Evolutionary conservation across 2,888 invertebrate genomes (phyloP), one percentile per base, ranked within the genome.

Genomic region (Smittia aterrima): DNA sequence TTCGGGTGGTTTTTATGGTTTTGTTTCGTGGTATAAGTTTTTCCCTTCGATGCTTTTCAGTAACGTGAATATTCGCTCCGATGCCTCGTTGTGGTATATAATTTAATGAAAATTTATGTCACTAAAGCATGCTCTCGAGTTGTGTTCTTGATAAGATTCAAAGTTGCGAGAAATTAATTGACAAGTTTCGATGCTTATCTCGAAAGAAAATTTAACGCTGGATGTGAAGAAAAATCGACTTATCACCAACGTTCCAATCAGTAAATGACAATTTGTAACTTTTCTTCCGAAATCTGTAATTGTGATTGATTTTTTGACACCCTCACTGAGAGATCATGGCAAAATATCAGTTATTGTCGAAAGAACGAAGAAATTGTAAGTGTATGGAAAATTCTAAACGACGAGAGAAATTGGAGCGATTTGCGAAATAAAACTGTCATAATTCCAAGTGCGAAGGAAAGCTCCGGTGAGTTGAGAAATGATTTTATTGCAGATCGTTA

Each of bases 51-150:
- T 47, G 32, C 32, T 32, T 9, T 9, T 6, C 32, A 32, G 32
- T 9, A 32, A 32, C 32, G 32, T 32, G 32, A 32, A 32, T 32
- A 32, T 32, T 32, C 32, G 32, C 32, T 32, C 16, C 64, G 25
- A 22, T 64, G 18, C 22, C 67, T 7, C 40, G 47, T 68, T 68
- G 20, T 47, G 22, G 68, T 53, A 16, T 25, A 54, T 70, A 70
- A 70, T 70, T 70, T 70, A 70, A 70, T 70, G 70, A 70, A 70
- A 70, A 70, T 70, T 70, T 54, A 70, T 70, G 70, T 70, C 70
- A 70, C n/a, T 16, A 41, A 20, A 22, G 20, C 24, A 22, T 20
- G 22, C 58, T 22, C 13, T 11, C 11, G 24, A 58, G 16, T 22
- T 47, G n/a, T 47, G 53, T n/a, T n/a, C 53, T 58, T 58, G 22